These are phyloP conservation scores for Thumatha senex DNA, from an alignment of 2,888 invertebrate genomes.

Conservation along the genomic window DNA sequence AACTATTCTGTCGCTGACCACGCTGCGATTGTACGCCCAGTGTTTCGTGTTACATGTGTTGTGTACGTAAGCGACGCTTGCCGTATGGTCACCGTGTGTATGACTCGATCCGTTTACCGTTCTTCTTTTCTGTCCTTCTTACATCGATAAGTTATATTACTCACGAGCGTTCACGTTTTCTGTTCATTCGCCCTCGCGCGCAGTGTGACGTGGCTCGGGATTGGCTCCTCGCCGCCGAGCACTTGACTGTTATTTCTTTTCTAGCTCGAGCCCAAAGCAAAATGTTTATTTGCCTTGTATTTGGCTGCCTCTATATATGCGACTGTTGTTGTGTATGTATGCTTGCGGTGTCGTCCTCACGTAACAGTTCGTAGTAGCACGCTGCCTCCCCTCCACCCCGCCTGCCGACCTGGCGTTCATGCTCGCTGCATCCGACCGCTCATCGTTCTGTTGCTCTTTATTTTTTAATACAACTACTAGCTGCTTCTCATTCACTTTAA, in stretches of 20 bases:
- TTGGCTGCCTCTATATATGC: slow-evolving; percentile 81
- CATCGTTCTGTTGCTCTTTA: slow-evolving; percentile 38
- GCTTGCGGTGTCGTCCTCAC: slow-evolving; percentile 73
- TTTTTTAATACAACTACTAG: slow-evolving; percentile 24
- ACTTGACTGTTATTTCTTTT: slow-evolving; percentile 75
- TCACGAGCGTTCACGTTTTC: slow-evolving; percentile 65
- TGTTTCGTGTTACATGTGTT: slow-evolving; percentile 42
- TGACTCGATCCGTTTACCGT: slow-evolving; percentile 53
- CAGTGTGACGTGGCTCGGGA: slow-evolving; percentile 26
- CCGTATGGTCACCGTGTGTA: slow-evolving; percentile 50
- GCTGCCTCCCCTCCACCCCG: slow-evolving; percentile 32
- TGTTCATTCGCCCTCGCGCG: slow-evolving; percentile 63
- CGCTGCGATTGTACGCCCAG: slow-evolving; percentile 37
- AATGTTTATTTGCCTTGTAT: slow-evolving; percentile 82
- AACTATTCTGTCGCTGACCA: slow-evolving; percentile 79
- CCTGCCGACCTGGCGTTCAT: slow-evolving; percentile 29
- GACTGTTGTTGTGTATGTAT: slow-evolving; percentile 82
- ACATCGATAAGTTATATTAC: slow-evolving; percentile 38
- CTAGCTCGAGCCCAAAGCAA: slow-evolving; percentile 81
- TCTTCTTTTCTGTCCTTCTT: slow-evolving; percentile 42
- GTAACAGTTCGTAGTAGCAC: slow-evolving; percentile 70
- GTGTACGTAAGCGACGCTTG: slow-evolving; percentile 71
- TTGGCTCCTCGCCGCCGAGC: slow-evolving; percentile 50
- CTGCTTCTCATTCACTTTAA: slow-evolving; percentile 57
- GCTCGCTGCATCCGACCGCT: slow-evolving; percentile 43